phyloP scores from a whole-genome alignment of 2,888 invertebrate species.

The Pseudanteris insignis region DNA sequence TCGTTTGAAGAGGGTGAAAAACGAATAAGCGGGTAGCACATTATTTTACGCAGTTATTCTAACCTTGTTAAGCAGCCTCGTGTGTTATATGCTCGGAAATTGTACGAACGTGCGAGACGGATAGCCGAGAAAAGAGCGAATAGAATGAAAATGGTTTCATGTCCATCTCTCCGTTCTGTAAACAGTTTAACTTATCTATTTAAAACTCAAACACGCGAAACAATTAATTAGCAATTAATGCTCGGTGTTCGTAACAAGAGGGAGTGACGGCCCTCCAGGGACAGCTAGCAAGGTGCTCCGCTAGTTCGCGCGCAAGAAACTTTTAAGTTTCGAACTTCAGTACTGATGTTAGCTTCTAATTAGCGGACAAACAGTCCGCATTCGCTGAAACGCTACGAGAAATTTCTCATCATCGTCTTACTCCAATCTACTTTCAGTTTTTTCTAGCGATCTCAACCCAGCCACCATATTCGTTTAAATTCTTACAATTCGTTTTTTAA shows the following conservation, averaged over 20 bases:
- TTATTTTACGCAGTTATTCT: constrained; percentile 52
- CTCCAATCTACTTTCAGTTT: neutral
- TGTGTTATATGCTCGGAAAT: constrained; percentile 44
- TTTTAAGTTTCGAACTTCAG: constrained; percentile 63
- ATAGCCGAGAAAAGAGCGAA: constrained; percentile 6
- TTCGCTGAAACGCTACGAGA: constrained; percentile 51
- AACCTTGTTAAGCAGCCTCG: constrained; percentile 52
- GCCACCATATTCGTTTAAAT: neutral
- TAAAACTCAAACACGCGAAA: constrained; percentile 64
- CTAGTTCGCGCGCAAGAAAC: constrained; percentile 59
- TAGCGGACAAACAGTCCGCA: constrained; percentile 65
- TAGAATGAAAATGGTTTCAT: constrained; percentile 12
- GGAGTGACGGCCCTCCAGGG: constrained; percentile 46
- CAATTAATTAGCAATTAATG: constrained; percentile 66
- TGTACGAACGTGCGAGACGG: constrained; percentile 34
- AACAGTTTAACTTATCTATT: constrained; percentile 62
- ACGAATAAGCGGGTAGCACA: constrained; percentile 50
- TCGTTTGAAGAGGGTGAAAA: constrained; percentile 53
- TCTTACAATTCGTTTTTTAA: too few species aligned
- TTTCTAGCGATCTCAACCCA: too few species aligned
- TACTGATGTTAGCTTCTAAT: constrained; percentile 65
- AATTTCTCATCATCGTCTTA: constrained; percentile 11
- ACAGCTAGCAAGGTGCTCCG: constrained; percentile 46
- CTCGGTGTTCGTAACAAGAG: constrained; percentile 48
- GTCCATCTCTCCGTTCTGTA: constrained; percentile 49